Conservation (phyloP, 2,113 vertebrate genomes). For the Tenrec ecaudatus region DNA sequence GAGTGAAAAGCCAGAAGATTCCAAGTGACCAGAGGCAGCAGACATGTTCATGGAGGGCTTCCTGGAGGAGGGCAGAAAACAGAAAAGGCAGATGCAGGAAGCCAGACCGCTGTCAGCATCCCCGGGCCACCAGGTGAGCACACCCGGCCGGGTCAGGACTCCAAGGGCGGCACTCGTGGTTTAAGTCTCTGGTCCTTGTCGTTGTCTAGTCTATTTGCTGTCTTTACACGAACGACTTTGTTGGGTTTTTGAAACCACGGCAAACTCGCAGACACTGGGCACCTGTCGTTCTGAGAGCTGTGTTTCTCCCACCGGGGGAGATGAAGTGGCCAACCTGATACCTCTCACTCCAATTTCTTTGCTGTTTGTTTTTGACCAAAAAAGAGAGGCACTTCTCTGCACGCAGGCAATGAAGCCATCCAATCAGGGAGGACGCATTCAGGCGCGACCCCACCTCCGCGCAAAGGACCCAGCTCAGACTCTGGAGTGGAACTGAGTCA, state of each 20-base stretch:
- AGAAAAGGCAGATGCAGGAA: neutral
- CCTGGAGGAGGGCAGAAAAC: constrained; percentile 46
- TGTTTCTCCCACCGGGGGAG: neutral
- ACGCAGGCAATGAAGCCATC: no score
- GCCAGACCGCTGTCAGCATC: accelerated
- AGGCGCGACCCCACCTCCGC: no score
- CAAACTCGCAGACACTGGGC: neutral
- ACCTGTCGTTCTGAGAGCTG: neutral
- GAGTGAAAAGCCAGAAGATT: neutral
- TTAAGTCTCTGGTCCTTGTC: no score
- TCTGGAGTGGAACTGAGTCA: accelerated
- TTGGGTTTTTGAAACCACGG: neutral
- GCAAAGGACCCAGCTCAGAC: neutral
- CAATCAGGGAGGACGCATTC: accelerated
- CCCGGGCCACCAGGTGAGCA: no score
- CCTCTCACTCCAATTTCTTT: no score
- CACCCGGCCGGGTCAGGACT: no score
- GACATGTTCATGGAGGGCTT: neutral
- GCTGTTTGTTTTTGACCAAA: neutral
- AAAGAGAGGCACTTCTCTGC: neutral
- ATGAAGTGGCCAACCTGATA: neutral
- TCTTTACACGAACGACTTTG: neutral
- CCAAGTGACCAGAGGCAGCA: neutral
- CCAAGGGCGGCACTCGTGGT: accelerated
- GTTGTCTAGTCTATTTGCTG: neutral